Evolutionary conservation across 2,888 invertebrate species (phyloP), one percentile per base, ranked within the genome.

Genomic region (Platycnemis pennipes): DNA sequence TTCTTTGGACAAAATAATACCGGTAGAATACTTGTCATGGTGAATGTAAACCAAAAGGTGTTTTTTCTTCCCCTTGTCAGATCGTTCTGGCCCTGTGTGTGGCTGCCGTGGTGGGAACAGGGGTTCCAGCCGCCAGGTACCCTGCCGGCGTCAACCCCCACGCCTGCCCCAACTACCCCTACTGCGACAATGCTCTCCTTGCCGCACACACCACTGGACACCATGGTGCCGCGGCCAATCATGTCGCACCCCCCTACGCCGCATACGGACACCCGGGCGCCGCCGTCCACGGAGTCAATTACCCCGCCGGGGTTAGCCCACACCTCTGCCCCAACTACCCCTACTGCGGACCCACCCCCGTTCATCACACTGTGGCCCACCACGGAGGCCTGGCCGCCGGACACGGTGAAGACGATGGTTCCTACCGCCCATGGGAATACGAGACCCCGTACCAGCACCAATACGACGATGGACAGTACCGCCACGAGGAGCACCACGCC

Each of bases 311-410:
- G 69, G 91, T 91, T 19, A 49, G 49, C 63, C 91, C 91, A 16
- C 91, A 91, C 42, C n/a, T 45, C 91, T 91, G 91, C 91, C 91
- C 91, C 91, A 91, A 91, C 63, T 91, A 91, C 91, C 91, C 91
- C 63, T 91, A 69, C 91, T 91, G 91, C 44, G 91, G 91, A 69
- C 91, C 91, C 13, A 91, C 91, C 63, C 91, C 91, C 45, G 91
- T 69, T 44, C n/a, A n/a, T n/a, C 91, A 91, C n/a, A 69, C 63
- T 5, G 56, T 42, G 37, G 91, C 91, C 44, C 44, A 44, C 56
- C 56, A 37, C 42, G 89, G 89, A 26, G 91, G 44, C 31, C 69
- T 63, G 91, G 91, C 56, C 63, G 91, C 44, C n/a, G 91, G 91
- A 1, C 91, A 91, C 91, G 91, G 91, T 44, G n/a, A n/a, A n/a